A percentile compares a stretch with the other conserved stretches of the same genome.
Conservation (phyloP, 2,797 vertebrate genomes). For the Linurgus olivaceus region DNA sequence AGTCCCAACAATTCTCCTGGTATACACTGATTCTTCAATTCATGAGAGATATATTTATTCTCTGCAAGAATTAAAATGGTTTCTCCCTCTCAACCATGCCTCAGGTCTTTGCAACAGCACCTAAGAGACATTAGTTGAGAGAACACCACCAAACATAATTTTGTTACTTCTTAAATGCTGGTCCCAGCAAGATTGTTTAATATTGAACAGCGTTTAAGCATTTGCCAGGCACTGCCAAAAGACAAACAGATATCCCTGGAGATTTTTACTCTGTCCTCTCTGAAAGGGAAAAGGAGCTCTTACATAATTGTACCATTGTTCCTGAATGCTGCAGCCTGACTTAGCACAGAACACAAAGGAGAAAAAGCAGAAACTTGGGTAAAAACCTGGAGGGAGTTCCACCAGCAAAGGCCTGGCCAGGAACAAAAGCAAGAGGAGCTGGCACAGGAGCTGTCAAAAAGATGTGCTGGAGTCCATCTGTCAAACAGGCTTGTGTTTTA, state of each 20-base stretch:
- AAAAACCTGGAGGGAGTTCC: neutral
- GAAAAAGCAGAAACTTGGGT: neutral
- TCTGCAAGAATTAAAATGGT: neutral
- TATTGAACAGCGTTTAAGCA: neutral
- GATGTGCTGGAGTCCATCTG: neutral
- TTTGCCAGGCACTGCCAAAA: neutral
- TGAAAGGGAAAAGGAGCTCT: neutral
- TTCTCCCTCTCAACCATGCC: neutral
- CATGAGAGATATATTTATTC: neutral
- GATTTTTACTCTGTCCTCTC: neutral
- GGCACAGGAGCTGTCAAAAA: neutral
- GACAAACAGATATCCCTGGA: slow-evolving; percentile 9
- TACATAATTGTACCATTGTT: neutral
- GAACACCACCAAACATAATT: neutral
- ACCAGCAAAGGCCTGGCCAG: neutral
- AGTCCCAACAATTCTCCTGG: neutral
- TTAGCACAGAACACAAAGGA: neutral
- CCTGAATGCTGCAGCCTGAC: neutral
- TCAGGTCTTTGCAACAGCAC: neutral
- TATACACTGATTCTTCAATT: neutral
- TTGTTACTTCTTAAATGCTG: neutral
- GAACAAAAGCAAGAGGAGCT: neutral
- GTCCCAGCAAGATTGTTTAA: neutral
- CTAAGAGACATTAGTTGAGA: neutral
- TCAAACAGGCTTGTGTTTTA: neutral